A percentile compares a stretch with the other conserved stretches of the same genome.
Evolutionary conservation across 2,797 vertebrate genomes (phyloP).

Genomic region (Tangara arthus): DNA sequence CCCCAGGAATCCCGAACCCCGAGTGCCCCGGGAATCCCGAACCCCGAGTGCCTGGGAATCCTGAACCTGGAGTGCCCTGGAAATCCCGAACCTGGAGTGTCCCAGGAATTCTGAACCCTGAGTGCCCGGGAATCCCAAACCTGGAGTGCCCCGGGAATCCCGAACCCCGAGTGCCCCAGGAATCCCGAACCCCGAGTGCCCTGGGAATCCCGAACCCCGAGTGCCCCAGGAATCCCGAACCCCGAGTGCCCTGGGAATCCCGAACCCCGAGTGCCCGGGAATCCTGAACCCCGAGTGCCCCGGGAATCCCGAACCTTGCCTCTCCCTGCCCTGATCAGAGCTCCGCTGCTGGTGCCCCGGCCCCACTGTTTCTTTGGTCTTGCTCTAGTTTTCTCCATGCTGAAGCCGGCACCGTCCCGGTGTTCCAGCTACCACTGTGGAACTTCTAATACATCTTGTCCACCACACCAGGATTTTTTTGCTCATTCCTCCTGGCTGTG

Average conservation of each 20-base stretch:
- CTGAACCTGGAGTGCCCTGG: fast-evolving
- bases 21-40: no score
- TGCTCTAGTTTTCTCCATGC: background rate
- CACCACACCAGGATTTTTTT: background rate
- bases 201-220: background rate
- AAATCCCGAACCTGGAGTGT: background rate
- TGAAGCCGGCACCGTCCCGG: background rate
- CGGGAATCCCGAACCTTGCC: no score
- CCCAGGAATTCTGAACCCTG: background rate
- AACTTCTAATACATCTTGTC: background rate
- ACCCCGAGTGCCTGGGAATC: background rate
- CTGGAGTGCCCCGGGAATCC: no score
- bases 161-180: no score
- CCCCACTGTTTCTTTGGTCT: background rate
- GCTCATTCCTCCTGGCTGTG: background rate
- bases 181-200: no score
- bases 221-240: background rate
- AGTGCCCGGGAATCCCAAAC: no score
- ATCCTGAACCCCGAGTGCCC: background rate
- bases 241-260: background rate
- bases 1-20: no score
- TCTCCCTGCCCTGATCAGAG: background rate
- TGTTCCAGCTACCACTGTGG: background rate
- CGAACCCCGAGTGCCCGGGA: background rate
- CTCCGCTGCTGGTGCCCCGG: fast-evolving